Conservation (phyloP, 2,113 vertebrate genomes). For the Chaetodon auriga region DNA sequence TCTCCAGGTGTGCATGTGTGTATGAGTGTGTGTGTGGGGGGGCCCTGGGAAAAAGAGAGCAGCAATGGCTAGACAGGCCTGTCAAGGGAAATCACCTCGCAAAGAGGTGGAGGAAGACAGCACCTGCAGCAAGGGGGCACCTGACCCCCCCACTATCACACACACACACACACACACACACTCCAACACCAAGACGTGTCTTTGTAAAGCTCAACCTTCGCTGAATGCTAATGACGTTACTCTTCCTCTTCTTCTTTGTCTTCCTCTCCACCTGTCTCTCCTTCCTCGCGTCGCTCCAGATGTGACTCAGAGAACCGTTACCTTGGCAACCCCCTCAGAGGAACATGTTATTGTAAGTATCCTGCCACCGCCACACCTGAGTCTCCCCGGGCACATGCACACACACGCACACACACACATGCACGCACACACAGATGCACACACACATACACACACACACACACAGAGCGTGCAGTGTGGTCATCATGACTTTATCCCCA, state of each 20-base stretch:
- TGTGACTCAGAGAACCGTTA: conserved; percentile 97
- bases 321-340: conserved; percentile 94
- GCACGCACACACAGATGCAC: no score
- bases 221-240: conserved; percentile 48
- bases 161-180: not conserved
- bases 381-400: conserved; percentile 12
- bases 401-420: not conserved
- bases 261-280: not conserved
- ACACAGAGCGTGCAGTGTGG: not conserved
- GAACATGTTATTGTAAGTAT: conserved; percentile 97
- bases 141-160: conserved; percentile 7
- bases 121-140: conserved; percentile 44
- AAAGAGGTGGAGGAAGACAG: conserved; percentile 19
- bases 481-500: not conserved
- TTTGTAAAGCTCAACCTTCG: not conserved
- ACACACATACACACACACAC: not conserved
- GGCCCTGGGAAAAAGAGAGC: conserved; percentile 4
- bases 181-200: not conserved
- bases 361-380: conserved; percentile 26
- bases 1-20: not conserved
- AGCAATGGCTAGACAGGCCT: conserved; percentile 44
- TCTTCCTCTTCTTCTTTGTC: not conserved
- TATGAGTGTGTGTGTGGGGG: not conserved
- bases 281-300: conserved; percentile 79
- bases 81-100: conserved; percentile 66